phyloP scores from a whole-genome alignment of 2,888 invertebrate species.

The Neoitamus cyanurus region DNA sequence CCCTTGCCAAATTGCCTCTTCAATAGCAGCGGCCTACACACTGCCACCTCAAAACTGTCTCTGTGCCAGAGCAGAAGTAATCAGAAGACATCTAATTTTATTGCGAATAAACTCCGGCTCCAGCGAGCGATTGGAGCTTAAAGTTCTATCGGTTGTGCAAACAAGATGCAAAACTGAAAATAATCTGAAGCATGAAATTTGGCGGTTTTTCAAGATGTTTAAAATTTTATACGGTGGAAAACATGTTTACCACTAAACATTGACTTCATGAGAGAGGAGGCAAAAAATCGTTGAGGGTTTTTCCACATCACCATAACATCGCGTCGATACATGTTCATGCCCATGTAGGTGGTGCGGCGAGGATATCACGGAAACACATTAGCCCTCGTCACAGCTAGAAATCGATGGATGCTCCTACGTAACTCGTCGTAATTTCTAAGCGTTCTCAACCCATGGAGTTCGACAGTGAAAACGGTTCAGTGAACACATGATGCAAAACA shows the following conservation, averaged over 20 bases:
- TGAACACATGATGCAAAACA: neutral
- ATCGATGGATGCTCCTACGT: neutral
- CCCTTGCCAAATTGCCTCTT: neutral
- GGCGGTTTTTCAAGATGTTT: slow-evolving; percentile 8
- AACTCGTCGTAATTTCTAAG: neutral
- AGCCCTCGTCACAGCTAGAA: neutral
- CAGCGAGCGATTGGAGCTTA: neutral
- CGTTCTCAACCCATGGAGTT: neutral
- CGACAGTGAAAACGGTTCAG: neutral
- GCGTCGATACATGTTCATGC: neutral
- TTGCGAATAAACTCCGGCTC: neutral
- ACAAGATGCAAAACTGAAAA: neutral
- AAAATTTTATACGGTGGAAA: slow-evolving; percentile 3
- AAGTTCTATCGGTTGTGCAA: neutral
- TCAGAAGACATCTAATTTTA: neutral
- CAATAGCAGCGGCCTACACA: neutral
- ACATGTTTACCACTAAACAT: neutral
- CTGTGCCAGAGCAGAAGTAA: neutral
- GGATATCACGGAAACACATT: slow-evolving; percentile 5
- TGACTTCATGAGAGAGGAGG: neutral
- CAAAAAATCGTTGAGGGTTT: neutral
- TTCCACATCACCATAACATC: neutral
- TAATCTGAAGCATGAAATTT: slow-evolving; percentile 4
- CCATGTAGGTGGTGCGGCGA: neutral
- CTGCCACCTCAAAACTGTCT: neutral